Evolutionary conservation across 1,140 invertebrate species (phyloP).

Genomic region (Leptopilina boulardi): DNA sequence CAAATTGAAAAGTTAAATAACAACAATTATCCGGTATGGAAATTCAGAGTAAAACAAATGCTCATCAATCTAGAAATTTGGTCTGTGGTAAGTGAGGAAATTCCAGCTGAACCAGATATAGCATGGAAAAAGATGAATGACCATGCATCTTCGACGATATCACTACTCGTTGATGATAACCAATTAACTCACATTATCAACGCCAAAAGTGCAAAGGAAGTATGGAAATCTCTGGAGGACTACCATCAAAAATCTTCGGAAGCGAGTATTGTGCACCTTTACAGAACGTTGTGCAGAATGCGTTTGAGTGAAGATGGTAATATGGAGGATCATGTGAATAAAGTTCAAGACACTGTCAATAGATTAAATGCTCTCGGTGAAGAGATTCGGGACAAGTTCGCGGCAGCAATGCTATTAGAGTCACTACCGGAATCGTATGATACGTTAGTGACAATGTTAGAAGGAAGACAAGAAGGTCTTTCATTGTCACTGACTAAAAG

Average conservation of each 20-base stretch:
- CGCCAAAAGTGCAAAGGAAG: conserved; percentile 28
- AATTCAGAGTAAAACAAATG: background rate
- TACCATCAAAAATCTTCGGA: conserved; percentile 39
- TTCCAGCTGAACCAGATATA: background rate
- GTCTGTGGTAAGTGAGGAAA: background rate
- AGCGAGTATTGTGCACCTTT: background rate
- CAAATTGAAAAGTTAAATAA: background rate
- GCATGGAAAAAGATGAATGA: background rate
- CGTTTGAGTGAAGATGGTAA: conserved; percentile 1
- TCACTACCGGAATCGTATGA: background rate
- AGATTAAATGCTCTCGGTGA: background rate
- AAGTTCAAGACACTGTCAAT: background rate
- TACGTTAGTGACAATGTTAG: background rate
- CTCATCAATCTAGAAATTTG: background rate
- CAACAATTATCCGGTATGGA: background rate
- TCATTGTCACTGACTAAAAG: background rate
- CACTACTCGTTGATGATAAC: conserved; percentile 39
- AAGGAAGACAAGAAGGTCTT: background rate
- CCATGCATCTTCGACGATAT: conserved; percentile 34
- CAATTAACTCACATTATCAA: conserved; percentile 39
- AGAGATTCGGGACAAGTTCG: background rate
- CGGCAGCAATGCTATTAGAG: background rate
- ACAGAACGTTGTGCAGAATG: conserved; percentile 16
- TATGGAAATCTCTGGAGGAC: conserved; percentile 39
- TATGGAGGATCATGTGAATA: background rate